Evolutionary conservation across 2,113 vertebrate species (phyloP).

Genomic region (Arothron firmamentum): DNA sequence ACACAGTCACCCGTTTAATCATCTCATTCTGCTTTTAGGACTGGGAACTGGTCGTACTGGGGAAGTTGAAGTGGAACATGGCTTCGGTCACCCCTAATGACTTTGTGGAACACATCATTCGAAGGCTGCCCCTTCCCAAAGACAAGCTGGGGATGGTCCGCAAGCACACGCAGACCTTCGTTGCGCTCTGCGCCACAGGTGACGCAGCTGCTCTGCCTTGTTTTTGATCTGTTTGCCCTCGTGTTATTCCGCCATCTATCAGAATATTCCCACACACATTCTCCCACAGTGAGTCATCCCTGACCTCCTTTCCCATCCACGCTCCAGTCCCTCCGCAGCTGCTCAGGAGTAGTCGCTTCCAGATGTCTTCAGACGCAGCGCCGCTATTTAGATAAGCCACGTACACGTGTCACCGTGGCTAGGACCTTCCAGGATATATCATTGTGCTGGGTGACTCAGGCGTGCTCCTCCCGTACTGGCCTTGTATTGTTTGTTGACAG

Average conservation of each 20-base stretch:
- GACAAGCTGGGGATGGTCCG: constrained; percentile 88
- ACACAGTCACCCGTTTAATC: neutral
- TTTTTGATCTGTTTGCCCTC: constrained; percentile 11
- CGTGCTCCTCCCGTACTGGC: constrained; percentile 22
- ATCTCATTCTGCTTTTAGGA: constrained; percentile 69
- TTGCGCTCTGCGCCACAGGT: constrained; percentile 96
- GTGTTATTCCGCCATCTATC: constrained; percentile 32
- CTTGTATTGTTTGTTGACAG: constrained; percentile 55
- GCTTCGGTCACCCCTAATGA: constrained; percentile 91
- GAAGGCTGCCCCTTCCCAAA: constrained; percentile 84
- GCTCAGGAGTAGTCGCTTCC: constrained; percentile 24
- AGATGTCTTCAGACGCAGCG: constrained; percentile 29
- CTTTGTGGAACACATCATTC: constrained; percentile 93
- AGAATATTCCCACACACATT: constrained; percentile 63
- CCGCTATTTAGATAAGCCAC: constrained; percentile 43
- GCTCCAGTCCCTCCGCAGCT: constrained; percentile 38
- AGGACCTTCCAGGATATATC: constrained; percentile 2
- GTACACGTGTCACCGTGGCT: neutral
- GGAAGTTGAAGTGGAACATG: constrained; percentile 98
- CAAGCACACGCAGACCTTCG: constrained; percentile 92
- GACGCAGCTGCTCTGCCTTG: constrained; percentile 23
- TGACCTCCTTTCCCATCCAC: constrained; percentile 54
- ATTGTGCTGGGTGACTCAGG: constrained; percentile 24
- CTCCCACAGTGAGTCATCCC: constrained; percentile 60
- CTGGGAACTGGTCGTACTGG: constrained; percentile 94